Percentiles rank a stretch among this genome's conserved stretches.
Conservation (phyloP, 2,113 vertebrate species). For the Pantherophis guttatus region DNA sequence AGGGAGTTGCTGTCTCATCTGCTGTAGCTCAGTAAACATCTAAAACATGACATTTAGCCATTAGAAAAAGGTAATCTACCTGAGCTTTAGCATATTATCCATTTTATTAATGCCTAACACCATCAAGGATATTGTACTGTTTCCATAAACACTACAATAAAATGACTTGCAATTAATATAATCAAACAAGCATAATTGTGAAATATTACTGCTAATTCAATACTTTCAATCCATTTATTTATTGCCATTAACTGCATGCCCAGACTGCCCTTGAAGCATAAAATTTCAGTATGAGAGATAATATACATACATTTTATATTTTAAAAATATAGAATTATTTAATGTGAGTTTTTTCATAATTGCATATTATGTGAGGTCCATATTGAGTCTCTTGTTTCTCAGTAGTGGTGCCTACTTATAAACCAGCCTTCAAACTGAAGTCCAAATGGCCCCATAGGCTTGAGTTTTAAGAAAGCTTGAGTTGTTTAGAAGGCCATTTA, state of each 20-base stretch:
- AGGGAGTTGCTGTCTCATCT: constrained; percentile 97
- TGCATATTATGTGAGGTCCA: background rate
- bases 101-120: background rate
- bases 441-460: background rate
- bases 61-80: background rate
- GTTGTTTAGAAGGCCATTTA: background rate
- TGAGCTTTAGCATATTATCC: background rate
- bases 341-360: background rate
- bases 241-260: background rate
- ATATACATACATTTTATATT: background rate
- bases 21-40: constrained; percentile 99
- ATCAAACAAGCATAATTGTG: background rate
- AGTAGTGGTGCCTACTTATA: background rate
- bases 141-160: background rate
- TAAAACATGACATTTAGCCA: constrained; percentile 45
- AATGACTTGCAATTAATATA: background rate
- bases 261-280: background rate
- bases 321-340: background rate
- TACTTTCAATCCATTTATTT: background rate
- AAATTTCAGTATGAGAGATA: background rate
- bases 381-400: background rate
- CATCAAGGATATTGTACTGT: background rate
- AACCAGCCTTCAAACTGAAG: background rate
- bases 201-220: background rate
- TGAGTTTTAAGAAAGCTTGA: background rate